phyloP scores from a whole-genome alignment of 2,113 vertebrate species.

The Stigmatopora argus region DNA sequence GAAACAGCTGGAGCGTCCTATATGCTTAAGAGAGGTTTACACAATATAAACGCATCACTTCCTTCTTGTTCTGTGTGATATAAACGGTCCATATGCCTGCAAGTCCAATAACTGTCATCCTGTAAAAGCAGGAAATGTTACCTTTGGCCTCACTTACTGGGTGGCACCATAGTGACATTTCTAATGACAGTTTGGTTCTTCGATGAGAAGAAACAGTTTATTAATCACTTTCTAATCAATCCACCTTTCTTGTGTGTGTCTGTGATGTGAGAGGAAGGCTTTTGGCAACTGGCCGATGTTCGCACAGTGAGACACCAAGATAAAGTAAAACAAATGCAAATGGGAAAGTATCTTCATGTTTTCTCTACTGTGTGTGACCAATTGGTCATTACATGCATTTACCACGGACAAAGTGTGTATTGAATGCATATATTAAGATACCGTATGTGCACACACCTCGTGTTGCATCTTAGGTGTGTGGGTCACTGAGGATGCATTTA shows the following conservation, averaged over 20 bases:
- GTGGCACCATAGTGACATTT: conserved; percentile 42
- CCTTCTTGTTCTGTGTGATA: conserved; percentile 48
- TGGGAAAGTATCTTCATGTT: not conserved
- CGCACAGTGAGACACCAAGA: not conserved
- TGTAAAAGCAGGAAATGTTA: conserved; percentile 32
- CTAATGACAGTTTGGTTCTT: conserved; percentile 21
- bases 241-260: no score
- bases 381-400: not conserved
- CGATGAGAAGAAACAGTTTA: not conserved
- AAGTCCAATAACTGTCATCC: conserved; percentile 29
- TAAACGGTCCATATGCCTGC: conserved; percentile 51
- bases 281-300: not conserved
- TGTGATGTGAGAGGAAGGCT: no score
- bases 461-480: conserved; percentile 43
- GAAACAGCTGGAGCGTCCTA: conserved; percentile 57
- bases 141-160: conserved; percentile 42
- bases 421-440: conserved; percentile 1
- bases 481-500: conserved; percentile 47
- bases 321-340: not conserved
- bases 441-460: conserved; percentile 32
- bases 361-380: not conserved
- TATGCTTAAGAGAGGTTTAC: conserved; percentile 53
- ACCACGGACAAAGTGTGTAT: not conserved
- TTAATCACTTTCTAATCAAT: not conserved
- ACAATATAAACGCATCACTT: conserved; percentile 66